These are phyloP conservation scores for Pseudomyrmex dendroicus DNA, from an alignment of 1,140 invertebrate species.

Conservation along the genomic window DNA sequence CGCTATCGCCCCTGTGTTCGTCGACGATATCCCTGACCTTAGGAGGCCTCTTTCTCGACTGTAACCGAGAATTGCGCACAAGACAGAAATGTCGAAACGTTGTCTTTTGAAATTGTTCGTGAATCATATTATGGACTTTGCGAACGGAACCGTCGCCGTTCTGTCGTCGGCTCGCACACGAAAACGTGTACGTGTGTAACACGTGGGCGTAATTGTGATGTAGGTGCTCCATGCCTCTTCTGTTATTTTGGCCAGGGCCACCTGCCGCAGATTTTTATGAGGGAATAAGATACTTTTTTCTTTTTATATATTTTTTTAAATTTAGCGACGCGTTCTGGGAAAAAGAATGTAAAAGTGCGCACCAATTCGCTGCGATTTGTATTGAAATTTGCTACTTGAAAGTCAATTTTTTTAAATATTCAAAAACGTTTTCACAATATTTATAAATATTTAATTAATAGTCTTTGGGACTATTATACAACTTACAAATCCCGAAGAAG, in stretches of 20 bases:
- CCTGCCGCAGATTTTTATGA: constrained; percentile 7
- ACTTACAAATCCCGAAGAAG: too few species aligned
- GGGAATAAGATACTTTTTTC: background rate
- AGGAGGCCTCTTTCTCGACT: constrained; percentile 68
- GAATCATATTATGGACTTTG: constrained; percentile 76
- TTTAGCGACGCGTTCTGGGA: background rate
- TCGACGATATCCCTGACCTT: constrained; percentile 81
- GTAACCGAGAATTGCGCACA: constrained; percentile 74
- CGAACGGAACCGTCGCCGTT: constrained; percentile 70
- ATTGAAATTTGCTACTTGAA: too few species aligned
- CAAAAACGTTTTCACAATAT: too few species aligned
- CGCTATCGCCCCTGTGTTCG: constrained; percentile 5
- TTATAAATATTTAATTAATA: too few species aligned
- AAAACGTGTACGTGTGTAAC: background rate
- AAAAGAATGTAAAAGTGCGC: background rate
- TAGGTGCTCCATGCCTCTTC: constrained; percentile 46
- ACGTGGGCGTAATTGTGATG: constrained; percentile 43
- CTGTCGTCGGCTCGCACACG: background rate
- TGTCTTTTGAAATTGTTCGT: constrained; percentile 81
- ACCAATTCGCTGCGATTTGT: too few species aligned
- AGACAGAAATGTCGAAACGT: constrained; percentile 79
- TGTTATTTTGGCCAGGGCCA: constrained; percentile 57
- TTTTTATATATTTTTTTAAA: constrained; percentile 6
- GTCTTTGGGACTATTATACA: too few species aligned
- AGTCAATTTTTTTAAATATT: too few species aligned